Conservation (phyloP, 2,113 vertebrate genomes). For the Prinia subflava region DNA sequence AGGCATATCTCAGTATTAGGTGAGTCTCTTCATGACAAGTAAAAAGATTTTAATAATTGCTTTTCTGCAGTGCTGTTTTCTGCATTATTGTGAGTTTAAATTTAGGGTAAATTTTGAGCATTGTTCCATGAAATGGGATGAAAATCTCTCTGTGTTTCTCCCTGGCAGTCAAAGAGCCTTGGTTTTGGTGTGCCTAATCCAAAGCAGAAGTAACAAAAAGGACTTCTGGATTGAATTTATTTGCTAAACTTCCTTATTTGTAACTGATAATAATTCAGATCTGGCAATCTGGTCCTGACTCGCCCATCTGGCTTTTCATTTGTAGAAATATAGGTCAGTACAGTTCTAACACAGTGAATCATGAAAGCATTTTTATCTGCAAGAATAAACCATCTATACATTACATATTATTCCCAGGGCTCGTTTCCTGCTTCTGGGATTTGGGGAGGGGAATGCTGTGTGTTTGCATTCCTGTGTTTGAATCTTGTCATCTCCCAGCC, state of each 20-base stretch:
- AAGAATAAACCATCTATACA: background rate
- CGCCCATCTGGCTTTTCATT: background rate
- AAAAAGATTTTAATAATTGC: background rate
- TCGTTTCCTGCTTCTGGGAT: background rate
- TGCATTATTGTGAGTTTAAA: background rate
- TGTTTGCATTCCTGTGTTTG: background rate
- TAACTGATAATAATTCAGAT: background rate
- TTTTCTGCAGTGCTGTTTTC: background rate
- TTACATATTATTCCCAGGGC: background rate
- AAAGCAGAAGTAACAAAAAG: background rate
- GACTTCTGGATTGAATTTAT: background rate
- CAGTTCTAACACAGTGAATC: background rate
- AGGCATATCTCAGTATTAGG: background rate
- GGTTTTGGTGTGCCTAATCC: background rate
- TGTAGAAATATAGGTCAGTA: background rate
- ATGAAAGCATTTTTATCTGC: background rate
- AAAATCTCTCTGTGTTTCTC: background rate
- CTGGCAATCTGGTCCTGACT: background rate
- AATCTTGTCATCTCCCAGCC: background rate
- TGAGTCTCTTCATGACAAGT: background rate
- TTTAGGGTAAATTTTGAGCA: background rate
- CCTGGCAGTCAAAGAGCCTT: background rate
- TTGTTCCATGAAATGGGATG: background rate
- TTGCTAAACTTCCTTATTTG: background rate
- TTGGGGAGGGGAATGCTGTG: accelerated